Conservation (phyloP, 2,113 vertebrate species). For the Melanostigma gelatinosum region DNA sequence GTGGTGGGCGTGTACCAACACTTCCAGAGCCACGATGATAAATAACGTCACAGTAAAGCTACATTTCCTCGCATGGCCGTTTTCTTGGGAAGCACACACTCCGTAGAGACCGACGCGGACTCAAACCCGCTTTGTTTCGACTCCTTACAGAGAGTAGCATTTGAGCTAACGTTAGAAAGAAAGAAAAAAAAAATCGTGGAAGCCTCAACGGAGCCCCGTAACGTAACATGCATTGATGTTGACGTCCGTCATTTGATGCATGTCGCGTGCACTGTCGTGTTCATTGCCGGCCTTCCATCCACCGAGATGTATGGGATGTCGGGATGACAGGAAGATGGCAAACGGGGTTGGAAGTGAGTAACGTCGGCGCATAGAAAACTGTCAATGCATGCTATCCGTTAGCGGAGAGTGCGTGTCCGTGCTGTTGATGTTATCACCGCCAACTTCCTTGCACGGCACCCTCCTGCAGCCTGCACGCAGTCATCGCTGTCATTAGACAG, state of each 20-base stretch:
- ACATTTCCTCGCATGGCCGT: background rate
- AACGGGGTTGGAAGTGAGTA: conserved; percentile 85
- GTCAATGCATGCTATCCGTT: conserved; percentile 60
- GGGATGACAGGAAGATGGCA: conserved; percentile 83
- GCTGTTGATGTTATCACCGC: conserved; percentile 11
- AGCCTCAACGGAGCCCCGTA: conserved; percentile 19
- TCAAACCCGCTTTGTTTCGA: background rate
- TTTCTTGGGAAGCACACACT: background rate
- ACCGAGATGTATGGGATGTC: conserved; percentile 65
- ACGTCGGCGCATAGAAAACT: conserved; percentile 26
- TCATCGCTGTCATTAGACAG: conserved; percentile 36
- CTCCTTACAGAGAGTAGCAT: conserved; percentile 11
- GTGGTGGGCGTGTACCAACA: conserved; percentile 72
- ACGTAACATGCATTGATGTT: conserved; percentile 39
- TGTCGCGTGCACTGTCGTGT: conserved; percentile 17
- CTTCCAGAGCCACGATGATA: conserved; percentile 53
- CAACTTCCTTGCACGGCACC: conserved; percentile 47
- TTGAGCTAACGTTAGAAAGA: conserved; percentile 18
- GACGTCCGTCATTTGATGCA: conserved; percentile 4
- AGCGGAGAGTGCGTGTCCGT: conserved; percentile 40
- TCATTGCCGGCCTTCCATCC: conserved; percentile 38
- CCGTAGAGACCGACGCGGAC: background rate
- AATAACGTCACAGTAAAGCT: conserved; percentile 48
- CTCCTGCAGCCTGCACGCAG: conserved; percentile 20
- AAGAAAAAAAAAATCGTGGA: background rate